phyloP scores from a whole-genome alignment of 2,113 vertebrate genomes.

The Acrocephalus kingi region DNA sequence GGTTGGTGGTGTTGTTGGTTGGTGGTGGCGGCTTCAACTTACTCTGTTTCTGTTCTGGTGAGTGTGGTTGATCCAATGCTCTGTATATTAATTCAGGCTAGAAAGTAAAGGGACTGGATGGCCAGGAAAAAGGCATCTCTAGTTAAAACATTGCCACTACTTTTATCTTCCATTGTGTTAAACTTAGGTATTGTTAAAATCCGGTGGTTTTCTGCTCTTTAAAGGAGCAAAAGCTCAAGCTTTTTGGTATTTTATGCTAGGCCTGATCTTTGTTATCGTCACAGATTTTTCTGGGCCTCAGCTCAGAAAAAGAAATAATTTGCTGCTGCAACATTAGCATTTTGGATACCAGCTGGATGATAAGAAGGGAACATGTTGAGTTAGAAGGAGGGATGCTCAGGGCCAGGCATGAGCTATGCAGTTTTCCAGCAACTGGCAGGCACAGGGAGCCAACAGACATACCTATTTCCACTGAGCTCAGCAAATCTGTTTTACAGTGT shows the following conservation, averaged over 20 bases:
- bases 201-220: neutral
- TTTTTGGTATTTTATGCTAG: neutral
- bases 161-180: neutral
- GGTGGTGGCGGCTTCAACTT: neutral
- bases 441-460: neutral
- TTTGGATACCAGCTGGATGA: neutral
- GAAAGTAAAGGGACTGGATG: neutral
- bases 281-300: neutral
- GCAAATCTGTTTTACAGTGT: neutral
- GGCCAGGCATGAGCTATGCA: neutral
- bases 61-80: neutral
- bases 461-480: neutral
- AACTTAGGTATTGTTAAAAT: neutral
- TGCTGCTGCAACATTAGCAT: neutral
- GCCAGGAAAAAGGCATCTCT: neutral
- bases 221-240: neutral
- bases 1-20: no score
- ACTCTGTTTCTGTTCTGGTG: neutral
- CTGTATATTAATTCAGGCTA: neutral
- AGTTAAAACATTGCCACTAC: neutral
- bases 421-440: conserved; percentile 64
- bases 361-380: neutral
- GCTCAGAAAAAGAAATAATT: neutral
- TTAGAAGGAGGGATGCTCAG: neutral
- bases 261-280: neutral